Percentiles rank a stretch among this genome's conserved stretches.
Conservation (phyloP, 2,888 invertebrate genomes). For the Rhyacophila evoluta region DNA sequence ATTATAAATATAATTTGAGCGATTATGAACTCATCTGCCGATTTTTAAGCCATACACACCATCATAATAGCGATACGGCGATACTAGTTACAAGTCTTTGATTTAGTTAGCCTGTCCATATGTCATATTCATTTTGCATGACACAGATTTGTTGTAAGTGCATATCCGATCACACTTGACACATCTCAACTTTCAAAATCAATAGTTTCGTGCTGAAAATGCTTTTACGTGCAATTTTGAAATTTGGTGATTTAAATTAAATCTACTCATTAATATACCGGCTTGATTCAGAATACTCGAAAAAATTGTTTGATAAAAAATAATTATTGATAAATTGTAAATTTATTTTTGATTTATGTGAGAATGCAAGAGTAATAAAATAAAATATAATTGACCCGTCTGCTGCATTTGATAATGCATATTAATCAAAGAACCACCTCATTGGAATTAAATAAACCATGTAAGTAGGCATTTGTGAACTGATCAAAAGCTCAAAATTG, state of each 20-base stretch:
- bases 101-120: conserved; percentile 12
- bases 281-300: no score
- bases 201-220: neutral
- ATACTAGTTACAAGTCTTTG: neutral
- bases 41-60: neutral
- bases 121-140: conserved; percentile 17
- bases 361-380: no score
- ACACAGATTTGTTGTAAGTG: conserved; percentile 25
- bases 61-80: neutral
- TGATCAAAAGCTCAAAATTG: no score
- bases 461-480: no score
- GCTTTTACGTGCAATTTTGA: neutral
- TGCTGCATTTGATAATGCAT: no score
- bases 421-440: no score
- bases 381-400: no score
- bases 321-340: no score
- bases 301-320: no score
- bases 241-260: neutral
- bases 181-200: conserved; percentile 25
- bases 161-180: conserved; percentile 24
- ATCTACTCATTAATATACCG: no score
- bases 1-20: conserved; percentile 24
- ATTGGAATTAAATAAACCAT: no score
- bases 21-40: neutral
- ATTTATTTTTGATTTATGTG: no score